Conservation (phyloP, 2,113 vertebrate genomes). For the Limanda limanda region DNA sequence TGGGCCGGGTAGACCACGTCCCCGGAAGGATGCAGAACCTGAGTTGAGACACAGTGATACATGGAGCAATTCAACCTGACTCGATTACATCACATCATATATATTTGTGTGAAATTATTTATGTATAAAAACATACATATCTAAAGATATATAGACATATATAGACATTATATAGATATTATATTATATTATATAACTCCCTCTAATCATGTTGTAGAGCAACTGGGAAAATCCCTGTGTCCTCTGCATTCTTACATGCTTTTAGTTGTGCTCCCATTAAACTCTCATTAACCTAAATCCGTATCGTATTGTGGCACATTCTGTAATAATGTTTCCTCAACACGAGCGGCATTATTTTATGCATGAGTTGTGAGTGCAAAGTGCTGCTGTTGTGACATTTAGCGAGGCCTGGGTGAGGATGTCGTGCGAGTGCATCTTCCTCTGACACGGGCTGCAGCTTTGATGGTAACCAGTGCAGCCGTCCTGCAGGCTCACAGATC, state of each 20-base stretch:
- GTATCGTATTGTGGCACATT: background rate
- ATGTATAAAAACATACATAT: too few relatives aligned
- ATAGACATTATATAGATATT: too few relatives aligned
- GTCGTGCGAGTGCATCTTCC: constrained; percentile 40
- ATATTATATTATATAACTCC: too few relatives aligned
- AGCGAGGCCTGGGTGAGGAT: constrained; percentile 11
- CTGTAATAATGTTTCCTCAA: constrained; percentile 4
- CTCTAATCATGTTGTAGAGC: too few relatives aligned
- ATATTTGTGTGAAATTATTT: background rate
- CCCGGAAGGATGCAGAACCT: too few relatives aligned
- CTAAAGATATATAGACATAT: too few relatives aligned
- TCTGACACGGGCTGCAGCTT: constrained; percentile 47
- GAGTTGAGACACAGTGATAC: too few relatives aligned
- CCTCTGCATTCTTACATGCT: background rate
- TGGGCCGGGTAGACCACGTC: too few relatives aligned
- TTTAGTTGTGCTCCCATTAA: background rate
- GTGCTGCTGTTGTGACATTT: constrained; percentile 28
- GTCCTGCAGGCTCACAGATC: constrained; percentile 45
- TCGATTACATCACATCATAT: background rate
- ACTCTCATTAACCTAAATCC: constrained; percentile 15
- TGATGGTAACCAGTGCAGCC: constrained; percentile 62
- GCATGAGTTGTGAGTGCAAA: constrained; percentile 24
- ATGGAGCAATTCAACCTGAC: background rate
- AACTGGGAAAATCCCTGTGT: too few relatives aligned
- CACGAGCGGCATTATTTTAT: constrained; percentile 16